phyloP scores from a whole-genome alignment of 2,113 vertebrate species.

The Egretta garzetta region DNA sequence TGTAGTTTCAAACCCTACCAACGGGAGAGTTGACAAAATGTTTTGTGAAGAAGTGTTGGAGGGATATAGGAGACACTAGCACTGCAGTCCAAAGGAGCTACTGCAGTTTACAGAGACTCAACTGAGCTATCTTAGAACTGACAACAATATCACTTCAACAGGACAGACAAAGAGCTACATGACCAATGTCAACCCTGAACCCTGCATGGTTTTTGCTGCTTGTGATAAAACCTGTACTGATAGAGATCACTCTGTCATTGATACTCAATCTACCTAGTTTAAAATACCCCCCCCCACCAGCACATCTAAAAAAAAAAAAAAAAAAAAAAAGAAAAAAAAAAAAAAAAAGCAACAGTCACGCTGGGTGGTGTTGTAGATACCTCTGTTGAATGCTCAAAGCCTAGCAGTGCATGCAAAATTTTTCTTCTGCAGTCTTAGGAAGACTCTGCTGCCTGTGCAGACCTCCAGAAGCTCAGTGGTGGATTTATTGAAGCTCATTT shows the following conservation, averaged over 20 bases:
- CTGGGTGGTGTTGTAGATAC: background rate
- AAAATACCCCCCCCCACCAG: background rate
- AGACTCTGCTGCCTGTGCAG: background rate
- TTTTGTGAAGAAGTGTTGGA: background rate
- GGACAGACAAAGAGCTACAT: background rate
- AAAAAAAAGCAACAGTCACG: background rate
- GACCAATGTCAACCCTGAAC: background rate
- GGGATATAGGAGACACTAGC: background rate
- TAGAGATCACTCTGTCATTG: background rate
- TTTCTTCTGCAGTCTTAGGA: background rate
- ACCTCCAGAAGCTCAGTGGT: background rate
- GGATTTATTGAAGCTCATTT: background rate
- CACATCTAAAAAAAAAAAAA: background rate
- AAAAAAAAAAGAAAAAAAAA: too few species aligned
- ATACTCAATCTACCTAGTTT: background rate
- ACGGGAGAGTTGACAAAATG: background rate
- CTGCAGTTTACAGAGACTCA: background rate
- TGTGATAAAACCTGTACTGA: background rate
- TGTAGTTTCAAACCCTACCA: background rate
- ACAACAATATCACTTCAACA: background rate
- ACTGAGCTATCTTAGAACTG: background rate
- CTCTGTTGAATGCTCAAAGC: background rate
- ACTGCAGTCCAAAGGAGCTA: background rate
- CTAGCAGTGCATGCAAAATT: background rate
- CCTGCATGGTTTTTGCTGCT: background rate